Percentiles rank a stretch among this genome's conserved stretches.
These are phyloP conservation scores for Rattus rattus DNA, from an alignment of 2,113 vertebrate genomes.

Conservation along the genomic window DNA sequence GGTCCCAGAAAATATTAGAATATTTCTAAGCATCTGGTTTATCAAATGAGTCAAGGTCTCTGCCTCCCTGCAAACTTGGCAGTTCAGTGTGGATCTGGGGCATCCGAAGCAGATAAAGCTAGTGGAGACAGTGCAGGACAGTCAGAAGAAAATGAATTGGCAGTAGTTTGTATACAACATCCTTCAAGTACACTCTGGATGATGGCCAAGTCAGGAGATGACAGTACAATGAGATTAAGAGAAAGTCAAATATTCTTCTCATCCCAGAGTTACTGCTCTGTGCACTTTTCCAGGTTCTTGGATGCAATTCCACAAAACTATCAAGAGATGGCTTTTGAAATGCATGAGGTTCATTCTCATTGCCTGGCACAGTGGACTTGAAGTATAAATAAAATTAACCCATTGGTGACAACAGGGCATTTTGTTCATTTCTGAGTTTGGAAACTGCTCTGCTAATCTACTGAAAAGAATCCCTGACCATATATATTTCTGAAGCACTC, in stretches of 20 bases:
- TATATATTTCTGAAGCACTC: background rate
- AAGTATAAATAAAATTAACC: background rate
- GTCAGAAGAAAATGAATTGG: background rate
- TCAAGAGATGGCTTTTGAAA: constrained; percentile 26
- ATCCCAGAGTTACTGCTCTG: background rate
- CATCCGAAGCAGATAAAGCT: background rate
- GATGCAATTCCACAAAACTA: background rate
- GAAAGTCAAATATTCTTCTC: background rate
- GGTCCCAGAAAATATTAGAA: background rate
- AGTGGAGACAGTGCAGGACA: background rate
- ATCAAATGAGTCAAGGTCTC: background rate
- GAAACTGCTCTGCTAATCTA: constrained; percentile 33
- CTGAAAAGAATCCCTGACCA: background rate
- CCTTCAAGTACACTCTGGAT: background rate
- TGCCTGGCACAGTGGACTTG: constrained; percentile 17
- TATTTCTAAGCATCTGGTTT: background rate
- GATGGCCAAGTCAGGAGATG: background rate
- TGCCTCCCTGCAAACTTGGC: background rate
- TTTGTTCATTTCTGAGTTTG: constrained; percentile 45
- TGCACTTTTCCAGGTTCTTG: background rate
- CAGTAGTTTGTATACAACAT: background rate
- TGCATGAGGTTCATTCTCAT: constrained; percentile 56
- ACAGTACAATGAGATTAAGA: background rate
- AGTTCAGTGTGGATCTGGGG: background rate
- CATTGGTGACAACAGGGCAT: background rate